Percentiles rank a stretch among this genome's conserved stretches.
phyloP scores from a whole-genome alignment of 2,113 vertebrate genomes.

The Corythornis madagascariensis region DNA sequence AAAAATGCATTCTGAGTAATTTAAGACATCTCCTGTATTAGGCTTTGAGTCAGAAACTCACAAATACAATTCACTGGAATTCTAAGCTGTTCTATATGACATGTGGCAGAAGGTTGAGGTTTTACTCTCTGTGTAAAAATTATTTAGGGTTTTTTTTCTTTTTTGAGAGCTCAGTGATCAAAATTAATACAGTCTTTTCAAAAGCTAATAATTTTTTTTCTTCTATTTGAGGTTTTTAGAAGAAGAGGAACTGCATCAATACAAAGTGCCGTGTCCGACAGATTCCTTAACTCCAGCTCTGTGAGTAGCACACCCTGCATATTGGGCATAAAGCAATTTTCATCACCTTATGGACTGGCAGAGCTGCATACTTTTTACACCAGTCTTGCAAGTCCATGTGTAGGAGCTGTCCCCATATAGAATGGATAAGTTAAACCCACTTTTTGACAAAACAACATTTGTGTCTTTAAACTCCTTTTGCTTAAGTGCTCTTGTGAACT shows the following conservation, averaged over 20 bases:
- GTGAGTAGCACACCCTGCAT: background rate
- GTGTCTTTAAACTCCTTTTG: background rate
- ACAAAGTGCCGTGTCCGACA: background rate
- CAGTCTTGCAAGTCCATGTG: background rate
- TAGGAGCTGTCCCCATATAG: background rate
- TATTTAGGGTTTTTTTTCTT: background rate
- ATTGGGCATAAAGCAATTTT: background rate
- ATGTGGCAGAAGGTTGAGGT: background rate
- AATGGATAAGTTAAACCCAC: background rate
- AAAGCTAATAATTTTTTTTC: background rate
- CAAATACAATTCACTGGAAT: background rate
- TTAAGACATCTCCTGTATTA: background rate
- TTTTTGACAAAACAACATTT: background rate
- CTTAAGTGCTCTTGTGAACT: background rate
- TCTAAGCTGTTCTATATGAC: accelerated
- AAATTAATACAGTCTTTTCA: background rate
- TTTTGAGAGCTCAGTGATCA: background rate
- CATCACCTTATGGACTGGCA: background rate
- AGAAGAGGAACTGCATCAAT: background rate
- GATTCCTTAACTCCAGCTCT: background rate
- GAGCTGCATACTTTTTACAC: background rate
- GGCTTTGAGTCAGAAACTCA: background rate
- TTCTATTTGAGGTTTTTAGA: background rate
- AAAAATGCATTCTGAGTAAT: background rate
- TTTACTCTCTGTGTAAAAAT: background rate